Evolutionary conservation across 2,797 vertebrate species (phyloP).

Genomic region (Dermochelys coriacea): DNA sequence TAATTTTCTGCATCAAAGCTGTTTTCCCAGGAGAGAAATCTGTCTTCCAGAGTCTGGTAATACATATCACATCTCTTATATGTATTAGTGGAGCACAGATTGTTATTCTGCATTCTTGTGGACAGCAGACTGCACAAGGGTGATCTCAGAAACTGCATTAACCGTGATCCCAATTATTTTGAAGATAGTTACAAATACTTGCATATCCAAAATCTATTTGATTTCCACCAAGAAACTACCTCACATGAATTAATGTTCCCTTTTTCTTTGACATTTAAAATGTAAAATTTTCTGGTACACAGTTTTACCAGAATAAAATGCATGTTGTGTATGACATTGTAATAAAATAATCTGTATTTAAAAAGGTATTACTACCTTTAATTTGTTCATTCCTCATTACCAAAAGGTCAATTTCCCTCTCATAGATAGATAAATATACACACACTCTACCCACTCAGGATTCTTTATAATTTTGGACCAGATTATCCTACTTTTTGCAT

Average conservation of each 20-base stretch:
- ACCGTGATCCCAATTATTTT: conserved; percentile 41
- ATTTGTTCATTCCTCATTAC: background rate
- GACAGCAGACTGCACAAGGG: background rate
- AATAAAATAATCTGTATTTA: background rate
- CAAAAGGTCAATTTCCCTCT: background rate
- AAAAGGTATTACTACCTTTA: background rate
- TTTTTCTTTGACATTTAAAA: background rate
- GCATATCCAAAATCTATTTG: background rate
- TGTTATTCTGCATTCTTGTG: conserved; percentile 24
- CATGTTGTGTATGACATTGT: background rate
- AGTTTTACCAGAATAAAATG: background rate
- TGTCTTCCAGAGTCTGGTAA: conserved; percentile 5
- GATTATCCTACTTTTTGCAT: background rate
- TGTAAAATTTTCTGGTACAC: background rate
- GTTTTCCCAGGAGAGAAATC: background rate
- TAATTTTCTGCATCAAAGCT: background rate
- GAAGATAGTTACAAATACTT: conserved; percentile 26
- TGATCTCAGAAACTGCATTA: conserved; percentile 31
- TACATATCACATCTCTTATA: conserved; percentile 18
- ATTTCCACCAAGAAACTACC: conserved; percentile 4
- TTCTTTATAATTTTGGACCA: background rate
- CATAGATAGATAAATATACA: background rate
- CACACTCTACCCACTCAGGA: fast-evolving
- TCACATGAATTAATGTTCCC: background rate
- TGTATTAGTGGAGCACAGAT: background rate